Conservation (phyloP, 2,797 vertebrate species). For the Phrynocephalus guinanensis region DNA sequence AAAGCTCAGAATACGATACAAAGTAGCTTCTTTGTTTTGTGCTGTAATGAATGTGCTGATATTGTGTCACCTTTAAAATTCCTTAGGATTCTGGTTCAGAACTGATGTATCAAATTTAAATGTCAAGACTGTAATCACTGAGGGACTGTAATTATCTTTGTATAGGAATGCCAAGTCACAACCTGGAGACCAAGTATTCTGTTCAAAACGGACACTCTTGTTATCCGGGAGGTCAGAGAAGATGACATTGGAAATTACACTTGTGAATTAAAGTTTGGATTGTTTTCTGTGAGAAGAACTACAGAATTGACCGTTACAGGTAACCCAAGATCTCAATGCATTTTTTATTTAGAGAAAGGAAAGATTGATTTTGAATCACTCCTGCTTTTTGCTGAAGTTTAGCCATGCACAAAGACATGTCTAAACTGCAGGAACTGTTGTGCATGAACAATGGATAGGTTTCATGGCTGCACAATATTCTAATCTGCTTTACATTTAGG, state of each 20-base stretch:
- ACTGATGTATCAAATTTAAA: neutral
- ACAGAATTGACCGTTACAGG: slow-evolving; percentile 95
- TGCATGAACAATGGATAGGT: neutral
- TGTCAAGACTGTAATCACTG: slow-evolving; percentile 12
- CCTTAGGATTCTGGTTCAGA: neutral
- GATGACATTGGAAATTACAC: slow-evolving; percentile 99
- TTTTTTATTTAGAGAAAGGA: neutral
- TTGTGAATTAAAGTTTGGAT: slow-evolving; percentile 93
- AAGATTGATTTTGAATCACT: neutral
- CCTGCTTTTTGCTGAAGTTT: neutral
- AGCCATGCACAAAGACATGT: neutral
- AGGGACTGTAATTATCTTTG: slow-evolving; percentile 64
- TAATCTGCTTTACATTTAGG: neutral
- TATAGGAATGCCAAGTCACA: slow-evolving; percentile 93
- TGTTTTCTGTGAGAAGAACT: slow-evolving; percentile 93
- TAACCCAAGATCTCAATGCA: slow-evolving; percentile 69
- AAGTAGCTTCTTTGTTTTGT: neutral
- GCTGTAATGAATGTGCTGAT: neutral
- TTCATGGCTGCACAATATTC: neutral
- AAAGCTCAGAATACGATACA: neutral
- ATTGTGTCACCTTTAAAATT: neutral
- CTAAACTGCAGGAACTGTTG: neutral
- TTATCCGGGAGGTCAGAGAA: slow-evolving; percentile 94
- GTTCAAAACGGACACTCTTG: slow-evolving; percentile 88
- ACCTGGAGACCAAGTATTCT: slow-evolving; percentile 90